Evolutionary conservation across 2,888 invertebrate species (phyloP), one percentile per base, ranked within the genome.

Genomic region (Himalopsyche anomala): DNA sequence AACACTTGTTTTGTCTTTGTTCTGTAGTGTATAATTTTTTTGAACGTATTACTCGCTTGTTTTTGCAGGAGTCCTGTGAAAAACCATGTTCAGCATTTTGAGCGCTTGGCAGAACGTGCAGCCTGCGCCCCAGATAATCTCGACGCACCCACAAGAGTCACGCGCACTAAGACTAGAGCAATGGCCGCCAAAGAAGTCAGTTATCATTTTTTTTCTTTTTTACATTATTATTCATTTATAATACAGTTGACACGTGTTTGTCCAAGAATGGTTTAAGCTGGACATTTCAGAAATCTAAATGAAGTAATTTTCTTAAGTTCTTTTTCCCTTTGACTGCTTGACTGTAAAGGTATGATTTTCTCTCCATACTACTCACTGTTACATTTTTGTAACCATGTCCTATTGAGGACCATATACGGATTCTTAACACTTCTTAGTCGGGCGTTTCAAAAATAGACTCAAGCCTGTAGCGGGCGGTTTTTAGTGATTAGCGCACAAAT

Each of bases 31-130:
- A n/a, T 19, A n/a, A 3, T 9, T 9, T 11, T 36, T 81, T 28
- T 45, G 17, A 51, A 12, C 4, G 28, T 45, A 82, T 45, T 51
- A 45, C 51, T 28, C 36, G 15, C n/a, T 81, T 69, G 17, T 45
- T 81, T 82, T 82, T 81, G 5, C 55, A 87, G 87, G 28, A 88
- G 88, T 84, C 88, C 94, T 0, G 94, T 94, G 3, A 94, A 94
- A 89, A 94, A 94, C 81, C 93, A 94, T 88, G 94, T 94, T 0
- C 94, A 94, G 87, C 94, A 94, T 51, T 94, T 94, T 84, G 94
- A 94, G 89, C 94, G 94, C 88, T 90, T 93, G 89, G 93, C 92
- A 0, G 87, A 89, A 28, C 85, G 54, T 4, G 83, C 79, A 3
- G 56, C 83, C 9, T 40, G 40, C 9, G 80, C 15, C 5, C 84